Percentiles rank a stretch among this genome's conserved stretches.
phyloP scores from a whole-genome alignment of 2,888 invertebrate genomes.

The Odiellus spinosus region DNA sequence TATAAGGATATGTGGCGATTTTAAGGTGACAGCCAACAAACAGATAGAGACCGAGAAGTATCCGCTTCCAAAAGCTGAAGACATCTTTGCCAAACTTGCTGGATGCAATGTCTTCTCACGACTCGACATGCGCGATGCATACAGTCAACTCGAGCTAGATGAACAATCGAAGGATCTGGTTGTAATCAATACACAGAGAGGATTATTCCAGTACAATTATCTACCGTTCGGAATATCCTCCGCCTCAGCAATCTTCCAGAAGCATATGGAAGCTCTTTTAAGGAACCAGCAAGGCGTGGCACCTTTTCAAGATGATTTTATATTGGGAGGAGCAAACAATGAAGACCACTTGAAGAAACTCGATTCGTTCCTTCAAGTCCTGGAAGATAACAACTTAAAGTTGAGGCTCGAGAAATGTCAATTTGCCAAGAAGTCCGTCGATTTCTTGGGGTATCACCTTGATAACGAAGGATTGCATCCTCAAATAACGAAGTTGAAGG shows the following conservation, averaged over 20 bases:
- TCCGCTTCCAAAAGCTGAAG: neutral
- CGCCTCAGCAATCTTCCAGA: no score
- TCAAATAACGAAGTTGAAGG: conserved; percentile 18
- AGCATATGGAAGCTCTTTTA: conserved; percentile 1
- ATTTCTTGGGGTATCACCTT: conserved; percentile 13
- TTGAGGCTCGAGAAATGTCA: no score
- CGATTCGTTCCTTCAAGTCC: no score
- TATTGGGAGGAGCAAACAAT: no score
- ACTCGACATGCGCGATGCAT: no score
- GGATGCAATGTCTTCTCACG: neutral
- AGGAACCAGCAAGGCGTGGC: no score
- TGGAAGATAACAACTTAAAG: no score
- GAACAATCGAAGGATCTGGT: no score
- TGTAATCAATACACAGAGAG: conserved; percentile 2
- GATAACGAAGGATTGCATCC: conserved; percentile 18
- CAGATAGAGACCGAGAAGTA: neutral
- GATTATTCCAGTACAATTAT: neutral
- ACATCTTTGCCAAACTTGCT: neutral
- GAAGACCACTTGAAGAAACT: no score
- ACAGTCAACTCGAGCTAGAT: neutral
- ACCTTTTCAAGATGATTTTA: no score
- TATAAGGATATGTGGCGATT: neutral
- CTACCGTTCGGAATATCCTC: no score
- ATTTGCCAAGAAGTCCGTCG: no score
- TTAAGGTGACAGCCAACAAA: neutral